Base-by-base conservation (phyloP, 2,888 invertebrate species). In the Acheta domesticus region DNA sequence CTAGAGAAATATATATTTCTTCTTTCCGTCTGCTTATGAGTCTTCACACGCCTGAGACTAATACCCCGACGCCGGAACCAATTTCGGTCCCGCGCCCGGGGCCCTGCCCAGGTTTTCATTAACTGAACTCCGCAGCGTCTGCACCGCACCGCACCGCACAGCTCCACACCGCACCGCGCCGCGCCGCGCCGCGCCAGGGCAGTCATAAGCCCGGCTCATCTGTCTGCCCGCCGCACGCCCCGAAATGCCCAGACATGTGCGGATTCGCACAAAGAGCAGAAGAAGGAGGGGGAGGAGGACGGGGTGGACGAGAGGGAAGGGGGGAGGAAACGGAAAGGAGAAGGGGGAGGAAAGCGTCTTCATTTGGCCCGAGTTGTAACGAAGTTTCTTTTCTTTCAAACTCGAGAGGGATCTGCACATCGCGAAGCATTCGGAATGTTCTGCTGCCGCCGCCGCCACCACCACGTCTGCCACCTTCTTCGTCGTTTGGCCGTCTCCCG, bases 131-230 rank as follows among this genome's bases (percentile, higher is more conserved):
- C 62, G 62, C 62, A 62, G 62, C 14, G 62, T 36, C 62, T 14
- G 16, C 62, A 62, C 62, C 62, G 4, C 62, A n/a, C 62, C 62
- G 5, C 62, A 62, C 62, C 3, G 16, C 14, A 1, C 62, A 8
- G 3, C 62, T 5, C 11, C 62, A 8, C 36, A 5, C 23, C 23
- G 23, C 23, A 23, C 23, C 23, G 16, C 62, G 5, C 62, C 62
- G 62, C 11, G 4, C 62, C 62, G 4, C 62, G 14, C 62, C 62
- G 16, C 62, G 62, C 62, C 62, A 62, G 14, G 62, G 62, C 62
- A 62, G 62, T 62, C 62, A 62, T 62, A 62, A 62, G 62, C 62
- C 62, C 62, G n/a, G 62, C 62, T 62, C 62, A 62, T 62, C 62
- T 62, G 62, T 62, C 62, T 62, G 62, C 16, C 62, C 16, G n/a